phyloP scores from a whole-genome alignment of 2,113 vertebrate species.

The Ophthalmolycus amberensis region DNA sequence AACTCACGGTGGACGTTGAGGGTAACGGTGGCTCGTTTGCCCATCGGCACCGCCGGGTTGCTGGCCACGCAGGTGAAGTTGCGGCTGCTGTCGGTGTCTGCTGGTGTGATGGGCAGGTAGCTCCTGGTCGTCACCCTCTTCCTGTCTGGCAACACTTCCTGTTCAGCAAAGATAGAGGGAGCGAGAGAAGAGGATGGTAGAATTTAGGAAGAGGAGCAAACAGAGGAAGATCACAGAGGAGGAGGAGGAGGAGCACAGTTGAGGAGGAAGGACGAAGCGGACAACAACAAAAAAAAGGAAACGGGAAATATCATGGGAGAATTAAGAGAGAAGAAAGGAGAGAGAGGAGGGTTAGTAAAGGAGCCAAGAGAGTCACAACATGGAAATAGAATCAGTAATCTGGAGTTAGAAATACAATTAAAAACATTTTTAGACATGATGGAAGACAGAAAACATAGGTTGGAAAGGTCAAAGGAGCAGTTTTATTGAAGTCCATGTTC shows the following conservation, averaged over 20 bases:
- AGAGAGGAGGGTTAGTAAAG: conserved; percentile 32
- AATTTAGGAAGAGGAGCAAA: neutral
- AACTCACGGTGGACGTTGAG: conserved; percentile 94
- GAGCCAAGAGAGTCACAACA: conserved; percentile 14
- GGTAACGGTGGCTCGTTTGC: conserved; percentile 88
- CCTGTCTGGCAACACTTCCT: conserved; percentile 91
- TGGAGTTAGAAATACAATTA: neutral
- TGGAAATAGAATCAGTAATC: conserved; percentile 19
- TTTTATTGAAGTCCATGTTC: neutral
- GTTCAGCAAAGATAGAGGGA: neutral
- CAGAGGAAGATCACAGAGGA: conserved; percentile 18
- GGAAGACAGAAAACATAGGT: neutral
- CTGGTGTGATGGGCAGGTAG: conserved; percentile 88
- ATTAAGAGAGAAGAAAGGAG: neutral
- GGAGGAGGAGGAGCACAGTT: neutral
- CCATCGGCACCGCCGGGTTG: conserved; percentile 89
- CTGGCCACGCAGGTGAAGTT: conserved; percentile 90
- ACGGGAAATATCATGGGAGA: neutral
- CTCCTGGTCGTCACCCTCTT: conserved; percentile 92
- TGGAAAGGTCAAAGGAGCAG: neutral
- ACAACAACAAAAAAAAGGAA: neutral
- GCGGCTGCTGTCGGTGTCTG: conserved; percentile 89
- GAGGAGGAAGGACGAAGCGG: conserved; percentile 19
- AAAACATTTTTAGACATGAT: neutral
- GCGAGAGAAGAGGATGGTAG: neutral